phyloP scores from a whole-genome alignment of 2,113 vertebrate genomes.

The Clarias macrocephalus region DNA sequence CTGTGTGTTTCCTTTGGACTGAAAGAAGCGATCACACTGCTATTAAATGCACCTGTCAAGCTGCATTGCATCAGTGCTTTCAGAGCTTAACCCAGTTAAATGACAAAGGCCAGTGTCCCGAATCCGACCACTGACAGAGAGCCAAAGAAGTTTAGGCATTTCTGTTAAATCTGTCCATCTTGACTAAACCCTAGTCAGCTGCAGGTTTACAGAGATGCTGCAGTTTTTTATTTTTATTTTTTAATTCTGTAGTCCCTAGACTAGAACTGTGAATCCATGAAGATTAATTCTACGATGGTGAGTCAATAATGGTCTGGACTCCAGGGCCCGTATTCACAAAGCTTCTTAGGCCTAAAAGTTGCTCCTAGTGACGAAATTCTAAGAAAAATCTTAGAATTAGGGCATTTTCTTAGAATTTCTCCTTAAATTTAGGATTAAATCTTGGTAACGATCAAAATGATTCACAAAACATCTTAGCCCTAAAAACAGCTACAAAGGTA shows the following conservation, averaged over 20 bases:
- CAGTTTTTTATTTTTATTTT: background rate
- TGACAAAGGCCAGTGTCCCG: slow-evolving; percentile 49
- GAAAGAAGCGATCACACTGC: slow-evolving; percentile 53
- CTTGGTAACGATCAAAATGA: too few species aligned
- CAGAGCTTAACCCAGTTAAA: slow-evolving; percentile 24
- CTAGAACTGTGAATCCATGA: background rate
- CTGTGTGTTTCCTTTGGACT: background rate
- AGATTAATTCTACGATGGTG: too few species aligned
- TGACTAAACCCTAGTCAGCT: background rate
- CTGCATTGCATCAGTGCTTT: slow-evolving; percentile 37
- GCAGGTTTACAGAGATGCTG: background rate
- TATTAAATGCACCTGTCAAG: slow-evolving; percentile 61
- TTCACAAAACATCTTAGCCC: too few species aligned
- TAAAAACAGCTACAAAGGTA: too few species aligned
- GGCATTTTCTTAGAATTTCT: too few species aligned
- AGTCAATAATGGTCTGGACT: too few species aligned
- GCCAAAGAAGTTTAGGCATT: background rate
- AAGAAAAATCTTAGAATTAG: too few species aligned
- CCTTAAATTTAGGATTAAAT: too few species aligned
- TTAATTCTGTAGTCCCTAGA: background rate
- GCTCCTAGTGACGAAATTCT: too few species aligned
- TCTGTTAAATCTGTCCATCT: background rate
- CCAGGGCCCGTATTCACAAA: too few species aligned
- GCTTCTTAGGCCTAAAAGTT: too few species aligned
- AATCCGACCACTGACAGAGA: slow-evolving; percentile 34